These are phyloP conservation scores for Ostrea denselamellosa DNA, from an alignment of 1,140 invertebrate species.

Conservation along the genomic window DNA sequence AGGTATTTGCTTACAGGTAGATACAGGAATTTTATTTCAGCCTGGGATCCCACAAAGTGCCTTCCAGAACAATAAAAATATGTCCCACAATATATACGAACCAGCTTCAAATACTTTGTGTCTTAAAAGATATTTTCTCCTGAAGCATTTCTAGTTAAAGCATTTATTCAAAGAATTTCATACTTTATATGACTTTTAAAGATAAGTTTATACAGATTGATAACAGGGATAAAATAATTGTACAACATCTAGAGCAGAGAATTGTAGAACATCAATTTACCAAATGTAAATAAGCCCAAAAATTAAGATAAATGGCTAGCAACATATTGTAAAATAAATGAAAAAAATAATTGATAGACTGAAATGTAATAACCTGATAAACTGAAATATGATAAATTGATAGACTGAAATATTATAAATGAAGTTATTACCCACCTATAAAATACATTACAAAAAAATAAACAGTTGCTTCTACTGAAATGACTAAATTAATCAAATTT, in stretches of 20 bases:
- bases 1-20: slow-evolving; percentile 20
- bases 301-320: not conserved
- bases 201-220: not conserved
- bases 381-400: not conserved
- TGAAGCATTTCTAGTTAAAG: not conserved
- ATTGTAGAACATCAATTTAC: not conserved
- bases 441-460: not conserved
- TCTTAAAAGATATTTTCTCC: not conserved
- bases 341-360: not conserved
- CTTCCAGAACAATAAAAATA: not conserved
- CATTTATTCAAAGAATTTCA: not conserved
- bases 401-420: not conserved
- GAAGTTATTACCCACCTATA: not conserved
- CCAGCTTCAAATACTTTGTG: not conserved
- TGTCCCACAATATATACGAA: not conserved
- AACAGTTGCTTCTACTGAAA: not conserved
- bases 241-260: slow-evolving; percentile 3
- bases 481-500: not conserved
- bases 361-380: too few relatives aligned
- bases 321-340: not conserved
- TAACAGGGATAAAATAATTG: not conserved
- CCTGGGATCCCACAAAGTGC: not conserved
- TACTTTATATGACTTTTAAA: not conserved
- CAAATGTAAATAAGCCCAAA: not conserved
- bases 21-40: not conserved